These are phyloP conservation scores for Otus sunia DNA, from an alignment of 2,113 vertebrate genomes.

Conservation along the genomic window DNA sequence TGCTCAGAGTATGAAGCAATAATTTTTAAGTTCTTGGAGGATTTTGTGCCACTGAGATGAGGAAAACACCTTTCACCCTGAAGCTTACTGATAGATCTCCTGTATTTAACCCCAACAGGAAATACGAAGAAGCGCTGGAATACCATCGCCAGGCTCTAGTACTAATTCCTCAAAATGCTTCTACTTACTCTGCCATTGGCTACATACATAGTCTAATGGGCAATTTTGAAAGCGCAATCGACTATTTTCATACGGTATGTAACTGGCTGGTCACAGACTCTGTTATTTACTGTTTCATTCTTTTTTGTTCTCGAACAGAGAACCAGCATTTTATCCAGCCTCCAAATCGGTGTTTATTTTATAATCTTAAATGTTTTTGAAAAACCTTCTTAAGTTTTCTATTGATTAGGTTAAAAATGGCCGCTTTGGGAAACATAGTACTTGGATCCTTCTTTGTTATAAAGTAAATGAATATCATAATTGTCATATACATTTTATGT, in stretches of 20 bases:
- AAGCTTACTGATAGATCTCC: background rate
- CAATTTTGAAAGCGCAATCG: slow-evolving; percentile 95
- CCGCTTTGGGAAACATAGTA: background rate
- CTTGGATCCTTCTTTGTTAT: background rate
- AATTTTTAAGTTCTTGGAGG: background rate
- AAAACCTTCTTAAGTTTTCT: background rate
- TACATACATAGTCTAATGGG: slow-evolving; percentile 98
- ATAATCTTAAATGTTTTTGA: background rate
- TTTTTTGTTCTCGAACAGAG: background rate
- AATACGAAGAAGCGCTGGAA: slow-evolving; percentile 93
- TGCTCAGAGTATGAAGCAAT: background rate
- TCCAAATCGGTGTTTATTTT: background rate
- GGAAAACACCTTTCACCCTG: background rate
- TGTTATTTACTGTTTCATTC: background rate
- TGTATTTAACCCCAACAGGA: slow-evolving; percentile 72
- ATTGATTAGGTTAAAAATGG: background rate
- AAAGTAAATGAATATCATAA: background rate
- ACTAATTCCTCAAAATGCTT: slow-evolving; percentile 94
- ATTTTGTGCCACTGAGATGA: background rate
- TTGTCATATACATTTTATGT: background rate
- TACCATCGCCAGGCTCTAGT: slow-evolving; percentile 97
- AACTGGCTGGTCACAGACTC: background rate
- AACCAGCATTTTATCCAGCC: background rate
- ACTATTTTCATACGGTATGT: slow-evolving; percentile 97
- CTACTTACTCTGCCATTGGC: slow-evolving; percentile 94